These are phyloP conservation scores for Capromys pilorides DNA, from an alignment of 2,797 vertebrate genomes.

Conservation along the genomic window DNA sequence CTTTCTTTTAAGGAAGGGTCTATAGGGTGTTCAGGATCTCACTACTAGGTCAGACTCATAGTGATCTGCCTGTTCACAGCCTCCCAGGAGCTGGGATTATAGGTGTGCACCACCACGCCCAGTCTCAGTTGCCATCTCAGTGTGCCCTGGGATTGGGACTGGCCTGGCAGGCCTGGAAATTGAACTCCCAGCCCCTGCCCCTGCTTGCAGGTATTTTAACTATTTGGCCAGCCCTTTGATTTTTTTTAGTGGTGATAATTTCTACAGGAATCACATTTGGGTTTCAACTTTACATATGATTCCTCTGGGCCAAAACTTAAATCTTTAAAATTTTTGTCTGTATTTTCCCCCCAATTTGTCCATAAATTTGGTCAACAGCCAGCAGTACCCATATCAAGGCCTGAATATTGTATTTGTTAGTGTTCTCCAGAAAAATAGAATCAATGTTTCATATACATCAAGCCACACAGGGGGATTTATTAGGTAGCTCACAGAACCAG, in stretches of 20 bases:
- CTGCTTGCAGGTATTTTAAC: too few relatives aligned
- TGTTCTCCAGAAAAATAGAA: not conserved
- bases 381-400: not conserved
- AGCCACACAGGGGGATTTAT: not conserved
- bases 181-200: too few relatives aligned
- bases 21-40: too few relatives aligned
- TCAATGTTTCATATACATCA: not conserved
- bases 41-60: too few relatives aligned
- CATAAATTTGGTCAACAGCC: not conserved
- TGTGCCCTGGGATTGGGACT: too few relatives aligned
- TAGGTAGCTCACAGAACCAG: not conserved
- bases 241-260: not conserved
- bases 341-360: not conserved
- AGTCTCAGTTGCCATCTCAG: too few relatives aligned
- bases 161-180: too few relatives aligned
- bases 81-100: too few relatives aligned
- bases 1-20: too few relatives aligned
- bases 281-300: not conserved
- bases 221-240: too few relatives aligned
- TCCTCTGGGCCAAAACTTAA: not conserved
- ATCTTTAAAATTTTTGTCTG: not conserved
- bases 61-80: too few relatives aligned
- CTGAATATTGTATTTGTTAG: not conserved
- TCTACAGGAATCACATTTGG: not conserved
- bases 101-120: too few relatives aligned